Base-by-base conservation (phyloP, 2,888 invertebrate genomes). In the Oscheius sp. region DNA sequence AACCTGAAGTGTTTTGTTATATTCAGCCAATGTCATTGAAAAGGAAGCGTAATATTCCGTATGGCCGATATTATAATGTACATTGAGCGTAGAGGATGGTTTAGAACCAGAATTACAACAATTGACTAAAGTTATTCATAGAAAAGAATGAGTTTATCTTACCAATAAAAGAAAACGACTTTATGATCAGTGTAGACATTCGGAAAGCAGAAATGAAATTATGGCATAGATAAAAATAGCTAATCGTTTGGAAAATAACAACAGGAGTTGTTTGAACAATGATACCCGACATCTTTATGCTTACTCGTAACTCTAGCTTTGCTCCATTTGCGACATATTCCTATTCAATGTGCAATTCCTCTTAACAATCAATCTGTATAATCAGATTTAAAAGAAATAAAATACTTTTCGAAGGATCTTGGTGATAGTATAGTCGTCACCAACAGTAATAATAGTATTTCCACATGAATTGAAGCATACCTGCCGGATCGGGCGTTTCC, bases 341-440 rank as follows among this genome's bases (percentile, higher is more conserved):
- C 35, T 6, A 9, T 35, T 9, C 9, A 35, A 35, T 35, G n/a
- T n/a, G n/a, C n/a, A n/a, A n/a, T n/a, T n/a, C n/a, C n/a, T n/a
- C n/a, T n/a, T n/a, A n/a, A n/a, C n/a, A n/a, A n/a, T n/a, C n/a
- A n/a, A n/a, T n/a, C n/a, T n/a, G n/a, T n/a, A n/a, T n/a, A n/a
- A n/a, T n/a, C n/a, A n/a, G n/a, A n/a, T 35, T 35, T 35, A 35
- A 35, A 35, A 35, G 9, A 6, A 35, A n/a, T n/a, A n/a, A n/a
- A n/a, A n/a, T 6, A 35, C 29, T 35, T n/a, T 16, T 25, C 72
- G 18, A 9, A 61, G 3, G 1, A 72, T 12, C 25, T 52, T 63
- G 13, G 43, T 55, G 12, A 72, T 46, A 12, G 53, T 21, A 29
- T 43, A 35, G 27, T 68, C 66, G 23, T 72, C 72, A 1, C 68